Percentiles rank a stretch among this genome's conserved stretches.
phyloP scores from a whole-genome alignment of 2,888 invertebrate genomes.

The Lycocerus yunnanus region DNA sequence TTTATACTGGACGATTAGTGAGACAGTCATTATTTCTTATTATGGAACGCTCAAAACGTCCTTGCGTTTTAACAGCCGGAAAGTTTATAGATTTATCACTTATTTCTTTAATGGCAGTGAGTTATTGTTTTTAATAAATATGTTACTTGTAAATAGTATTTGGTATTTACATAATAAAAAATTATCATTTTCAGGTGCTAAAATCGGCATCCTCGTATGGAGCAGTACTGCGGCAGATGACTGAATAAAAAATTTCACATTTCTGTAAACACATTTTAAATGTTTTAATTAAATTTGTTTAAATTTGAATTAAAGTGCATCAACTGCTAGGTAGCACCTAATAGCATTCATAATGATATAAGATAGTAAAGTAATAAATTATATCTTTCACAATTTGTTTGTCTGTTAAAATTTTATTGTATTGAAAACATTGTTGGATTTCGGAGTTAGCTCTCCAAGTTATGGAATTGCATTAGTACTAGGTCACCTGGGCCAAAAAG shows the following conservation, averaged over 20 bases:
- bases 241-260: background rate
- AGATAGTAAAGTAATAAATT: no score
- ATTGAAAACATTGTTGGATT: no score
- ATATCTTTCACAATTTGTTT: no score
- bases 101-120: conserved; percentile 32
- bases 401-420: no score
- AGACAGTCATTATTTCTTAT: conserved; percentile 38
- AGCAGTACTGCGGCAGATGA: conserved; percentile 9
- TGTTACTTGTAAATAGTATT: background rate
- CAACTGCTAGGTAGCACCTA: no score
- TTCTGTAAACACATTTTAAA: no score
- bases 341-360: no score
- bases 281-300: no score
- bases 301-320: no score
- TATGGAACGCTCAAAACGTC: conserved; percentile 40
- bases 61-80: conserved; percentile 38
- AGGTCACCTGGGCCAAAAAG: no score
- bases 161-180: background rate
- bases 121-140: background rate
- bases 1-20: conserved; percentile 27
- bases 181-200: conserved; percentile 3
- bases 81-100: conserved; percentile 41
- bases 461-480: no score
- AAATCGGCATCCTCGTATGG: conserved; percentile 18
- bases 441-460: no score